Base-by-base conservation (phyloP, 2,113 vertebrate species). In the Aythya baeri region DNA sequence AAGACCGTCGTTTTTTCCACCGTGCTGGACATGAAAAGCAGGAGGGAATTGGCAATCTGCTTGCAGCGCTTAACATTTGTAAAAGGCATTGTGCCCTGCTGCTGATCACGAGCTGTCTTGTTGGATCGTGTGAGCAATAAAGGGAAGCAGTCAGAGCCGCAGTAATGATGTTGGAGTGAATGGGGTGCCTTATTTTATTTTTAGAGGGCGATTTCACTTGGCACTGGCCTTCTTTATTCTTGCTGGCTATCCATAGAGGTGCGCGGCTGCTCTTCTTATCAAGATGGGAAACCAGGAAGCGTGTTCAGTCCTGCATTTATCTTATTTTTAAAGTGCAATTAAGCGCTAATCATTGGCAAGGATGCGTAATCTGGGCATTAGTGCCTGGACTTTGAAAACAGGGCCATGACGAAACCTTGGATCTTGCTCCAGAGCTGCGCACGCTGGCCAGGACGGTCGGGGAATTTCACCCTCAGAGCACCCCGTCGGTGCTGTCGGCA, bases 401-500 rank as follows among this genome's bases (percentile, higher is more conserved):
- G 31, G 50, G 72, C 27, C 34, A 38, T 5, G 5, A 1, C 38
- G 5, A 14, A 58, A 23, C 32, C 32, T 1, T 2, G 9, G 14
- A 34, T 63, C 66, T 52, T 52, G 29, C 27, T 32, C 76, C 10
- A 3, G 36, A 57, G 36, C 36, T 22, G 50, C 5, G 13, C 13
- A 17, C 17, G 17, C 23, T 31, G 31, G 58, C 44, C 50, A 15
- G 59, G 23, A 21, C 23, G 36, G 34, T 27, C 2, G 25, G 21
- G 59, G 34, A 20, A 13, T 62, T 34, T 65, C 22, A 1, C 55
- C 9, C 0, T 22, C 27, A 2, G 13, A 36, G 78, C 7, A 1
- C 68, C 16, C 0, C 46, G 5, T 22, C 20, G 1, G 4, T 29
- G 2, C 11, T 5, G 3, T 25, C 16, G 1, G 14, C 25, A 17